A percentile compares a stretch with the other conserved stretches of the same genome.
These are phyloP conservation scores for Drosophila aff. DNA, from an alignment of 1,140 invertebrate species.

Conservation along the genomic window DNA sequence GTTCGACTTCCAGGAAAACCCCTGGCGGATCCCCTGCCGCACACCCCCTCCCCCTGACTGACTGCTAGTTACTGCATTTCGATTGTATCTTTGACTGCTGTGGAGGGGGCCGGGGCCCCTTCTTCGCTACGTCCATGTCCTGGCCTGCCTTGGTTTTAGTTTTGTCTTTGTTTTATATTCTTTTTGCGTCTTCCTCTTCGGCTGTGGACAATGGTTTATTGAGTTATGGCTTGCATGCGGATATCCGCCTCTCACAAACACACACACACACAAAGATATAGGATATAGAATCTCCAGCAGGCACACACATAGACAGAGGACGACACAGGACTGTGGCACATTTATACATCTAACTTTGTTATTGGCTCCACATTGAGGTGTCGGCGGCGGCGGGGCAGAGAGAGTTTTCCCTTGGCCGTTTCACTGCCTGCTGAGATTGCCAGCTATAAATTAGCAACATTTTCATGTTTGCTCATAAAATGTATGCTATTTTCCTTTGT, in stretches of 20 bases:
- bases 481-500: constrained; percentile 45
- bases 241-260: constrained; percentile 64
- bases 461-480: constrained; percentile 74
- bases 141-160: constrained; percentile 52
- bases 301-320: neutral
- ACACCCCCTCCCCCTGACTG: neutral
- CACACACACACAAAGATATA: constrained; percentile 21
- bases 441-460: constrained; percentile 76
- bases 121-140: constrained; percentile 7
- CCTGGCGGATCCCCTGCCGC: neutral
- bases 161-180: constrained; percentile 75
- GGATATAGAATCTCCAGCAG: constrained; percentile 9
- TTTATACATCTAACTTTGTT: constrained; percentile 66
- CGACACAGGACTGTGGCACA: constrained; percentile 22
- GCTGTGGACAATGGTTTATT: constrained; percentile 78
- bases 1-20: constrained; percentile 9
- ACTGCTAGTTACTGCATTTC: constrained; percentile 76
- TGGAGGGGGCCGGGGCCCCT: neutral
- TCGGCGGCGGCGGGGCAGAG: constrained; percentile 30
- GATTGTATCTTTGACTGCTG: constrained; percentile 81
- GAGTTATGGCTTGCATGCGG: constrained; percentile 82
- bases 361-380: constrained; percentile 71
- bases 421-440: constrained; percentile 40
- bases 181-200: constrained; percentile 55
- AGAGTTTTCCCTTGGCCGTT: constrained; percentile 23